A percentile compares a stretch with the other conserved stretches of the same genome.
Conservation (phyloP, 2,113 vertebrate genomes). For the Deroptyus accipitrinus region DNA sequence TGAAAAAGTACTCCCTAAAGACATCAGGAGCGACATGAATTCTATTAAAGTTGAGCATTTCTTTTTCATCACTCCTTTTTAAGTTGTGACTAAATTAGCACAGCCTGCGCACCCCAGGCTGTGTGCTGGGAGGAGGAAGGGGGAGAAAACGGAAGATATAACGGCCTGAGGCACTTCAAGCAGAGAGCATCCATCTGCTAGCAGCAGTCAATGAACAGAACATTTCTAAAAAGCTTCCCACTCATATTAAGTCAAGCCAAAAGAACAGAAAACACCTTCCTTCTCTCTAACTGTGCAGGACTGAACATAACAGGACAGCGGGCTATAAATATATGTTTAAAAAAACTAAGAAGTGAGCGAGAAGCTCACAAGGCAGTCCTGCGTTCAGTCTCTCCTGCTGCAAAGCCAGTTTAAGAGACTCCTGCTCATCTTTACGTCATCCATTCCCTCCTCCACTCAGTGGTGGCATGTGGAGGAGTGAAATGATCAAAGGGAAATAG, state of each 20-base stretch:
- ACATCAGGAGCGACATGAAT: not conserved
- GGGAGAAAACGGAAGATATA: slow-evolving; percentile 16
- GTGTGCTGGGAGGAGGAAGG: slow-evolving; percentile 19
- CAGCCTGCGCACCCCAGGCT: slow-evolving; percentile 35
- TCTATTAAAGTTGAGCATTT: slow-evolving; percentile 27
- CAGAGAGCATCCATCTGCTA: slow-evolving; percentile 58
- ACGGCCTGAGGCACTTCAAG: slow-evolving; percentile 52
- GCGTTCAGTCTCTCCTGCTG: not conserved
- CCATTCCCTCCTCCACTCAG: not conserved
- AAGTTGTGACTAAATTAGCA: slow-evolving; percentile 60
- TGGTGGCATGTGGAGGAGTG: not conserved
- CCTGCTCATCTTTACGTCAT: not conserved
- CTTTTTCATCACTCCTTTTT: slow-evolving; percentile 48
- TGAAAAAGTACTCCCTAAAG: slow-evolving; percentile 17
- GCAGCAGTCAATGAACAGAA: slow-evolving; percentile 62
- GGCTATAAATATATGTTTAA: not conserved
- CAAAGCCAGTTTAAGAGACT: not conserved
- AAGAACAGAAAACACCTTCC: slow-evolving; percentile 45
- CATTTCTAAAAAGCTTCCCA: slow-evolving; percentile 56
- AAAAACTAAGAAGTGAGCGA: not conserved
- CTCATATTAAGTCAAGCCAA: slow-evolving; percentile 46
- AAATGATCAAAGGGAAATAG: not conserved
- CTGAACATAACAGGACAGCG: not conserved
- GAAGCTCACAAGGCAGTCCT: fast-evolving
- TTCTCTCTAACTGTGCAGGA: slow-evolving; percentile 8